Conservation (phyloP, 2,113 vertebrate genomes). For the Pelecanoides urinatrix region DNA sequence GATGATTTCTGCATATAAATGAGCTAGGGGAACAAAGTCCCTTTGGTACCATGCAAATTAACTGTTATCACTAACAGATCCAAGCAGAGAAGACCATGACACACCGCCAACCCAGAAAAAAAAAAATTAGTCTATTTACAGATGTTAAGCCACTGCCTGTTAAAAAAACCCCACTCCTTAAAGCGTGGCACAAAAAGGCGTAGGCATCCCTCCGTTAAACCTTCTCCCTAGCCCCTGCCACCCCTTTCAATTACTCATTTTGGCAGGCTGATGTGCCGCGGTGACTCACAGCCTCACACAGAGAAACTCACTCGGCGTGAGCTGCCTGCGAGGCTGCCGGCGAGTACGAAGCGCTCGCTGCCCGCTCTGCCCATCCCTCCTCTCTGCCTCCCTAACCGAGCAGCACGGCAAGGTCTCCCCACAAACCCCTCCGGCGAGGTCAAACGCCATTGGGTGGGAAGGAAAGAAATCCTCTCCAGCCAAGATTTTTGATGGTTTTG, state of each 20-base stretch:
- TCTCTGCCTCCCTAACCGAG: rapidly evolving
- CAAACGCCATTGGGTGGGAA: rapidly evolving
- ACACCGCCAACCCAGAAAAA: background rate
- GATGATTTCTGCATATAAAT: background rate
- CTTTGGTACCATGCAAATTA: background rate
- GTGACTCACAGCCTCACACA: background rate
- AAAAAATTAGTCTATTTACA: background rate
- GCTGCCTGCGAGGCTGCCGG: background rate
- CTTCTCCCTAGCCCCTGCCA: background rate
- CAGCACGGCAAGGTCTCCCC: background rate
- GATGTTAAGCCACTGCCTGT: background rate
- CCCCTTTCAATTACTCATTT: background rate
- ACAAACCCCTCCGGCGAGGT: rapidly evolving
- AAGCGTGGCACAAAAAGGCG: background rate
- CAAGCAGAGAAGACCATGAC: background rate
- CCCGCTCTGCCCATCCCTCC: background rate
- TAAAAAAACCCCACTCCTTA: background rate
- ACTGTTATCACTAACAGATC: background rate
- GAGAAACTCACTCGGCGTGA: rapidly evolving
- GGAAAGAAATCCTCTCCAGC: background rate
- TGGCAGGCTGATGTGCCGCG: rapidly evolving
- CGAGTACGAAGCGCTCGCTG: rapidly evolving
- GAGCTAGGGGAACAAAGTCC: background rate
- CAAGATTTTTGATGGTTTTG: background rate
- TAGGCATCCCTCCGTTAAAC: background rate